Percentiles rank a stretch among this genome's conserved stretches.
Evolutionary conservation across 2,888 invertebrate genomes (phyloP).

Genomic region (Stenotaenia linearis): DNA sequence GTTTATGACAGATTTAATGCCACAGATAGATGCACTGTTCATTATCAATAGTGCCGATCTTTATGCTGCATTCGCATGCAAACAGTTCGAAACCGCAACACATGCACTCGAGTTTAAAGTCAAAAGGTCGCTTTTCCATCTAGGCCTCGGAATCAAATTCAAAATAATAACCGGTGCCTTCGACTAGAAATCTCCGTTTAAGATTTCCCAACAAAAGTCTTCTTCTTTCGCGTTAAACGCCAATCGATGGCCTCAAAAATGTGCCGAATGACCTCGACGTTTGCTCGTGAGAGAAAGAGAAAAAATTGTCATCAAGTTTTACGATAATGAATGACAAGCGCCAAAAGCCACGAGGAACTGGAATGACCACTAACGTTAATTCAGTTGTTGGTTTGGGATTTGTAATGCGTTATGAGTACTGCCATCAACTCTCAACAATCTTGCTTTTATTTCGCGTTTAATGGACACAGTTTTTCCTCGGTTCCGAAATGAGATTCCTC

Average conservation of each 20-base stretch:
- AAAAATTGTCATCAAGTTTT: no score
- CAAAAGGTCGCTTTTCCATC: slow-evolving; percentile 1
- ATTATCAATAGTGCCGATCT: slow-evolving; percentile 12
- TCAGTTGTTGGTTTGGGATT: not conserved
- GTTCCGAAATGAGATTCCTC: not conserved
- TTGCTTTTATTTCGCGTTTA: not conserved
- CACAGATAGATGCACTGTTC: not conserved
- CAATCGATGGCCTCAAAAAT: no score
- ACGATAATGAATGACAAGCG: not conserved
- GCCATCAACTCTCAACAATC: not conserved
- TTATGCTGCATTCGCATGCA: slow-evolving; percentile 11
- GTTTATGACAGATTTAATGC: slow-evolving; percentile 9
- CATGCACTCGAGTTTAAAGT: not conserved
- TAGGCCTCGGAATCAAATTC: not conserved
- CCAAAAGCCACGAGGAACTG: not conserved
- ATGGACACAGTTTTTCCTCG: not conserved
- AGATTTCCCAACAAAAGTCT: no score
- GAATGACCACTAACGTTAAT: not conserved
- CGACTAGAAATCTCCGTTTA: no score
- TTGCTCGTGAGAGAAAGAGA: no score
- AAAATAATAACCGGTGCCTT: not conserved
- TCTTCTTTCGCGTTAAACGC: no score
- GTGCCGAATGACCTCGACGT: no score
- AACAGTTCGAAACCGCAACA: not conserved
- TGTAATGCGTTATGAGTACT: not conserved